Percentiles rank a stretch among this genome's conserved stretches.
Evolutionary conservation across 2,888 invertebrate species (phyloP).

Genomic region (Rhagonycha fulva): DNA sequence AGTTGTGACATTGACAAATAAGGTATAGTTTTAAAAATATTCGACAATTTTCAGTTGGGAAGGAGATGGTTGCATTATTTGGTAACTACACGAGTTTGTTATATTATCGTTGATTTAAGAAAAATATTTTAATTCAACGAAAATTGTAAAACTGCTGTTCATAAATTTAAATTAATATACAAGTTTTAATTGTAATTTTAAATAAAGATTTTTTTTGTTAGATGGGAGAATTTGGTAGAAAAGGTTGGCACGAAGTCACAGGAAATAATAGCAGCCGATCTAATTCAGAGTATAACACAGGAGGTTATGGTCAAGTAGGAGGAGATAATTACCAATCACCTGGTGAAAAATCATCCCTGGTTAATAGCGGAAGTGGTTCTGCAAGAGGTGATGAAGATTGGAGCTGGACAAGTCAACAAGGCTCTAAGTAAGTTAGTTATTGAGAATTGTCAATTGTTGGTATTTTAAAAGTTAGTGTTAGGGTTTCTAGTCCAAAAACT

Average conservation of each 20-base stretch:
- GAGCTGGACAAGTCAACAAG: constrained; percentile 54
- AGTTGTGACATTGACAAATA: constrained; percentile 65
- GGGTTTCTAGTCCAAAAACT: constrained; percentile 54
- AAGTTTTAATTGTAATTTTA: not conserved
- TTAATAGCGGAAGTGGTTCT: constrained; percentile 50
- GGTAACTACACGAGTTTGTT: not conserved
- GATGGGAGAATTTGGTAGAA: constrained; percentile 70
- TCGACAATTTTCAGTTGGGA: not conserved
- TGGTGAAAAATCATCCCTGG: constrained; percentile 56
- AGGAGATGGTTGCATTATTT: not conserved
- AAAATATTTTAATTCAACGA: not conserved
- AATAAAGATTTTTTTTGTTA: constrained; percentile 40
- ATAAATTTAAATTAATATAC: not conserved
- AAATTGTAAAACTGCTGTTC: not conserved
- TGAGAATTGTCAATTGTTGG: not conserved
- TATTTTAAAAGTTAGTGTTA: constrained; percentile 29
- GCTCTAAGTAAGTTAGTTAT: constrained; percentile 48
- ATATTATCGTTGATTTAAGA: not conserved
- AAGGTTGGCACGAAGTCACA: constrained; percentile 63
- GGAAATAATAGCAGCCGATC: constrained; percentile 37
- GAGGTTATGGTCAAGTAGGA: constrained; percentile 52
- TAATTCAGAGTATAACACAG: constrained; percentile 40
- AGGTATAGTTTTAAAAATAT: constrained; percentile 56
- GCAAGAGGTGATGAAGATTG: constrained; percentile 49
- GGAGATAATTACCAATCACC: constrained; percentile 54